Percentiles rank a stretch among this genome's conserved stretches.
Conservation (phyloP, 2,888 invertebrate species). For the Cephus runcator region DNA sequence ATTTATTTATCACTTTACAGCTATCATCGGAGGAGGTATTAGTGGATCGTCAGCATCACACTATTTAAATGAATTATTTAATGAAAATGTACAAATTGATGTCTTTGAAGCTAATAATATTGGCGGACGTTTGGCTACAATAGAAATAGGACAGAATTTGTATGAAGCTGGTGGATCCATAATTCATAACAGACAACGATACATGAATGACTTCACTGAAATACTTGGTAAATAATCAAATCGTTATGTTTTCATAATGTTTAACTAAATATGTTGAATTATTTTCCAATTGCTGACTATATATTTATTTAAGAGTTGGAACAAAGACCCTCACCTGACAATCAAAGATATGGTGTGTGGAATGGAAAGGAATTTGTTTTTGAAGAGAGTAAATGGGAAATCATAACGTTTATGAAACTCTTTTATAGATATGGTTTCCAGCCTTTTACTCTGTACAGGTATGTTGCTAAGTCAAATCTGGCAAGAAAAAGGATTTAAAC, state of each 20-base stretch:
- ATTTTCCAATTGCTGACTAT: not conserved
- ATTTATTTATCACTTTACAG: conserved; percentile 56
- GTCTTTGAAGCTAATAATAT: conserved; percentile 69
- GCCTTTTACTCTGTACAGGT: conserved; percentile 63
- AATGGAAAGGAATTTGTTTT: conserved; percentile 69
- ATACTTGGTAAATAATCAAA: conserved; percentile 64
- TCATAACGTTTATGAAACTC: conserved; percentile 65
- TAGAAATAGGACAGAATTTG: conserved; percentile 63
- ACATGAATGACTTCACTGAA: conserved; percentile 69
- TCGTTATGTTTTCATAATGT: not conserved
- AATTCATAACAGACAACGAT: conserved; percentile 70
- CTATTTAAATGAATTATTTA: conserved; percentile 66
- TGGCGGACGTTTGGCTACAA: conserved; percentile 70
- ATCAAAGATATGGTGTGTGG: conserved; percentile 64
- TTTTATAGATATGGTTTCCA: conserved; percentile 71
- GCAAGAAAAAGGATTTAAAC: no score
- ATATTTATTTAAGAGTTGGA: conserved; percentile 51
- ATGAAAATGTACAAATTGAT: conserved; percentile 65
- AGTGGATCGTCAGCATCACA: conserved; percentile 72
- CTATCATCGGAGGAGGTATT: conserved; percentile 73
- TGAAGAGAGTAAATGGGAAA: conserved; percentile 65
- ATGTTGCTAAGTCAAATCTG: conserved; percentile 39
- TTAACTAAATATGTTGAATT: not conserved
- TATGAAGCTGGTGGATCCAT: conserved; percentile 73
- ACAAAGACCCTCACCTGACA: conserved; percentile 33